These are phyloP conservation scores for Pachydiplax longipennis DNA, from an alignment of 2,888 invertebrate genomes.

Conservation along the genomic window DNA sequence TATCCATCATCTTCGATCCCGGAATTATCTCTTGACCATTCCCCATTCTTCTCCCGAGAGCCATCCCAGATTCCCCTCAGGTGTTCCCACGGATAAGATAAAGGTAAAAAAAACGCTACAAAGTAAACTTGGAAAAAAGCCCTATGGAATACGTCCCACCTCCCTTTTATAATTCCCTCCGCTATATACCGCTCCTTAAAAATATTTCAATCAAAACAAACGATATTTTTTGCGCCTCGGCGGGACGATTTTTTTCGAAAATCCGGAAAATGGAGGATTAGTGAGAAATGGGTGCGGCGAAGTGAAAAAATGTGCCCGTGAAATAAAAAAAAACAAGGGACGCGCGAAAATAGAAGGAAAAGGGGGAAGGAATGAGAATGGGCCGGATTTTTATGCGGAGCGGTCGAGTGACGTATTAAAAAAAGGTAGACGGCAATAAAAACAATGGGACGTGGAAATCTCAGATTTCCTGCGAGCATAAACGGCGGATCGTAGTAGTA, in stretches of 20 bases:
- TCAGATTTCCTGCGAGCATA: background rate
- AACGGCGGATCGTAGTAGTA: background rate
- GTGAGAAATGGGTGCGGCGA: background rate
- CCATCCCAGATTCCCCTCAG: no score
- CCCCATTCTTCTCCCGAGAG: no score
- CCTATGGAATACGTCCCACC: background rate
- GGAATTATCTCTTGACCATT: no score
- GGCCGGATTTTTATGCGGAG: background rate
- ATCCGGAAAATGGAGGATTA: constrained; percentile 1
- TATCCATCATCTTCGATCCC: no score
- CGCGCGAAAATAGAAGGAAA: background rate
- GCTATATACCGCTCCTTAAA: background rate
- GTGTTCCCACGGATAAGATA: no score
- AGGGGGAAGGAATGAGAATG: background rate
- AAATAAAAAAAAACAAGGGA: background rate
- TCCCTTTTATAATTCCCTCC: background rate
- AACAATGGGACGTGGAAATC: background rate
- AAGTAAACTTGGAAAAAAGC: background rate
- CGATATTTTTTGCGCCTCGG: background rate
- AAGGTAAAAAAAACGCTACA: background rate
- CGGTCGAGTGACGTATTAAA: background rate
- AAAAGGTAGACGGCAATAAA: background rate
- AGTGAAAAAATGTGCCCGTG: background rate
- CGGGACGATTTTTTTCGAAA: background rate
- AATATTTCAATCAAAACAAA: background rate